Percentiles rank a stretch among this genome's conserved stretches.
Conservation (phyloP, 2,888 invertebrate genomes). For the Lepas anatifera region DNA sequence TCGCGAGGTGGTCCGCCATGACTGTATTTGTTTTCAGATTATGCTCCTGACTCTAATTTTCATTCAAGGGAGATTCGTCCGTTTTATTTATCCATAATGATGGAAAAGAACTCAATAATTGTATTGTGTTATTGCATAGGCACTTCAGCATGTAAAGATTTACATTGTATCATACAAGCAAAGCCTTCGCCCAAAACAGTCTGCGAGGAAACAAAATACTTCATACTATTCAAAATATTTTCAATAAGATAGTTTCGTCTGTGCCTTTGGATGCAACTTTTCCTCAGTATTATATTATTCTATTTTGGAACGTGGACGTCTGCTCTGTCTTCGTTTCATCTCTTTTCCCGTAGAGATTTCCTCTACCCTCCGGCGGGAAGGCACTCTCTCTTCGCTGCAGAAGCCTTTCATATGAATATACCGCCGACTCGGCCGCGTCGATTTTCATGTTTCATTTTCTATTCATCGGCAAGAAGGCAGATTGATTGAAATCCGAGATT, state of each 20-base stretch:
- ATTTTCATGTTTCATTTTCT: slow-evolving; percentile 15
- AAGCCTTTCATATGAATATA: slow-evolving; percentile 1
- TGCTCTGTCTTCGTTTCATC: neutral
- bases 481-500: slow-evolving; percentile 10
- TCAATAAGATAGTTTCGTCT: neutral
- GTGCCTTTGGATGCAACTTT: neutral
- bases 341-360: too few species aligned
- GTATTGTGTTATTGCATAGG: too few species aligned
- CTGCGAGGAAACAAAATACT: neutral
- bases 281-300: too few species aligned
- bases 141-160: neutral
- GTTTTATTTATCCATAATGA: too few species aligned
- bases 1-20: neutral
- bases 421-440: slow-evolving; percentile 15
- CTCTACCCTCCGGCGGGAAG: too few species aligned
- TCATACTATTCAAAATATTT: neutral
- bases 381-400: neutral
- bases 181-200: too few species aligned
- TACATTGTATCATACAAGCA: neutral
- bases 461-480: slow-evolving; percentile 10
- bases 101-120: too few species aligned
- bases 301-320: neutral
- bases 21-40: neutral
- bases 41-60: neutral
- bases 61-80: neutral